A percentile compares a stretch with the other conserved stretches of the same genome.
Conservation (phyloP, 2,113 vertebrate species). For the Petroica traversi region DNA sequence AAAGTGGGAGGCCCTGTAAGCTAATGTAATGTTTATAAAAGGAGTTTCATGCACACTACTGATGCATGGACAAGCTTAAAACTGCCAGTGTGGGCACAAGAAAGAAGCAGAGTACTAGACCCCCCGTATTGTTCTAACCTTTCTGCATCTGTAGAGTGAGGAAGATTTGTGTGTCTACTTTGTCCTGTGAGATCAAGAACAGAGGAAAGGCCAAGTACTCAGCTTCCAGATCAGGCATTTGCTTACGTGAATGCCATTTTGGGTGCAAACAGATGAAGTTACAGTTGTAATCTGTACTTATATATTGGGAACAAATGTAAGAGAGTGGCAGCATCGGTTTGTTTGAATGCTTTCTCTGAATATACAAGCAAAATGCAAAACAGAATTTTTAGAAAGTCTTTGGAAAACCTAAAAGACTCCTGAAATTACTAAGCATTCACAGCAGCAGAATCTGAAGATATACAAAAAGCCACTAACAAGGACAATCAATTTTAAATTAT, state of each 20-base stretch:
- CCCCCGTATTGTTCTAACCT: not conserved
- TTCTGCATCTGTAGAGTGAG: rapidly evolving
- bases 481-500: not conserved
- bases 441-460: not conserved
- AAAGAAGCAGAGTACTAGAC: not conserved
- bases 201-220: not conserved
- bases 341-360: not conserved
- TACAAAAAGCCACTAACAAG: not conserved
- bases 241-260: not conserved
- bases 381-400: not conserved
- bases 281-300: not conserved
- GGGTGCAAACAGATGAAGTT: not conserved
- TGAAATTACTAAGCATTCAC: not conserved
- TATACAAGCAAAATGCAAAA: not conserved
- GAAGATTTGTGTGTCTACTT: not conserved
- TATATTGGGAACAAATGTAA: not conserved
- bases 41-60: not conserved
- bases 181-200: not conserved
- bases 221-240: not conserved
- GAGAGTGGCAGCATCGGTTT: not conserved
- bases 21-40: not conserved
- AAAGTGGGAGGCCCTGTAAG: not conserved
- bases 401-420: not conserved
- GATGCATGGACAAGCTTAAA: not conserved
- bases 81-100: not conserved